Base-by-base conservation (phyloP, 2,797 vertebrate genomes). In the Danio aesculapii region DNA sequence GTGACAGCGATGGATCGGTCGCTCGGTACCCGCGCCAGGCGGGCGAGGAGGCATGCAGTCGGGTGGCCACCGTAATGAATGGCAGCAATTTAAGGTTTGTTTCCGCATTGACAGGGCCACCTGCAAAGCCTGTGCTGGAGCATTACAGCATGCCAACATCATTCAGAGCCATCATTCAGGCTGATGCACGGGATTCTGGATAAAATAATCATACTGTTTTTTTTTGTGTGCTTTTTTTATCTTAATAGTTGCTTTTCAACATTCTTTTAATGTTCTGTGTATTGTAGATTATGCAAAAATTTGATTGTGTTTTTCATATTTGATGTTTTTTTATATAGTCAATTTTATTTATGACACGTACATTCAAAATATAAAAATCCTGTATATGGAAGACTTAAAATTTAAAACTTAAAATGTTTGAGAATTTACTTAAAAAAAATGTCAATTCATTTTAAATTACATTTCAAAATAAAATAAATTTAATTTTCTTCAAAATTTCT, bases 1-100 rank as follows among this genome's bases (percentile, higher is more conserved):
- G 92, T 98, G 98, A 98, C 97, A 95, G 94, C 92, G 96, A 97
- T 97, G 94, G 95, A 98, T 99, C 91, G 93, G 93, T 93, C 94
- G 88, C 92, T 92, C 91, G 93, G 92, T 94, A 87, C 90, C 89
- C 87, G 59, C 90, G 91, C 92, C 92, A 95, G 95, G 93, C 96
- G 94, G 93, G 73, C 39, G 73, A 88, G 86, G 83, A 86, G 90
- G 88, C 87, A 91, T 92, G 92, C 93, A 92, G 92, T 85, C 90
- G 91, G 89, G 89, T 89, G 86, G 91, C 86, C 88, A 47, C 77
- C 86, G 93, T 98, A 98, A 99, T 97, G 95, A 97, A 99, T 98
- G 93, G 94, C 91, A 95, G 95, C 95, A 96, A 98, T 99, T 99
- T 97, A 96, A 93, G 80, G 85, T 93, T 94, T 93, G 95, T 96